These are phyloP conservation scores for Pseudonaja textilis DNA, from an alignment of 2,113 vertebrate species.

Conservation along the genomic window DNA sequence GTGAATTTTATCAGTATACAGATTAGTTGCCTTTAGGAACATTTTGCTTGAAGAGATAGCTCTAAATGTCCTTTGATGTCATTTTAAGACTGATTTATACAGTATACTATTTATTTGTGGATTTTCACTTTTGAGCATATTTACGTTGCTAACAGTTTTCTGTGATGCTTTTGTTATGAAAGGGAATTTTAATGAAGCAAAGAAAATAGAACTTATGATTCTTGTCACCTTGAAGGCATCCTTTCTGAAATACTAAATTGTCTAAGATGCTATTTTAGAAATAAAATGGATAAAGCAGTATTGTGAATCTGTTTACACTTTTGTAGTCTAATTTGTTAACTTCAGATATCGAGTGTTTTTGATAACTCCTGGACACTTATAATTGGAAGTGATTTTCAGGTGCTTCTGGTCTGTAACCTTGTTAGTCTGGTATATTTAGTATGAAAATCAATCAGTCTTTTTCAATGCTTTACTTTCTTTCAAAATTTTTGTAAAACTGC, in stretches of 20 bases:
- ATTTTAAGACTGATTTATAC: background rate
- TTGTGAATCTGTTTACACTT: background rate
- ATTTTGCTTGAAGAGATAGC: background rate
- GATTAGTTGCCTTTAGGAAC: background rate
- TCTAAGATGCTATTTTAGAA: rapidly evolving
- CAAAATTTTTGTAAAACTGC: background rate
- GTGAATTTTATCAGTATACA: background rate
- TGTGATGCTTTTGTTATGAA: background rate
- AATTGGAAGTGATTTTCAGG: background rate
- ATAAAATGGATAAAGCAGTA: background rate
- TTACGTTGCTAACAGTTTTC: background rate
- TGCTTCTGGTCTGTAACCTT: background rate
- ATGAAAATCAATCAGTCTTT: background rate
- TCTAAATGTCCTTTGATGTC: background rate
- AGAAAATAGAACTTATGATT: background rate
- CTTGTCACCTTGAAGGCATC: background rate
- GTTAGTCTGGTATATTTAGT: background rate
- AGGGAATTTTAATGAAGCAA: background rate
- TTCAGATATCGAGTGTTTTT: background rate
- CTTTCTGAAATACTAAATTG: background rate
- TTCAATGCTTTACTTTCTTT: background rate
- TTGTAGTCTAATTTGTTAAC: background rate
- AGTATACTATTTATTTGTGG: background rate
- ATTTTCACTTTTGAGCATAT: background rate
- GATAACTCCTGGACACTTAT: background rate